Evolutionary conservation across 1,140 invertebrate genomes (phyloP).

Genomic region (Aphidius gifuensis): DNA sequence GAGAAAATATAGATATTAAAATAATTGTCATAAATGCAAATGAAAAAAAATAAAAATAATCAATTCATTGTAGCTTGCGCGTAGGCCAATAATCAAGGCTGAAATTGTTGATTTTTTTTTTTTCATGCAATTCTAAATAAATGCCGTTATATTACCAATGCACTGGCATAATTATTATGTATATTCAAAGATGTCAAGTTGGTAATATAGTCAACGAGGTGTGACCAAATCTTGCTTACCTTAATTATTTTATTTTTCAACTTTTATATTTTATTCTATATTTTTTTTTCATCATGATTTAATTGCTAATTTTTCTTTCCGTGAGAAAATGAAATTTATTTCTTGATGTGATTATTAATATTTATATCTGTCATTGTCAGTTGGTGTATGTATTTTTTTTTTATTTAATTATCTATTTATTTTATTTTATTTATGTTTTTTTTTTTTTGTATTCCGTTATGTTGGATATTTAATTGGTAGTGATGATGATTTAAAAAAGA

Average conservation of each 20-base stretch:
- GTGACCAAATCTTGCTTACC: slow-evolving; percentile 22
- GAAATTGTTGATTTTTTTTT: slow-evolving; percentile 13
- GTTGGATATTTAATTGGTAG: no score
- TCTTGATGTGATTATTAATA: neutral
- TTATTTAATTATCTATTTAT: neutral
- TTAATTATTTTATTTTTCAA: slow-evolving; percentile 1
- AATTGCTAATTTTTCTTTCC: slow-evolving; percentile 14
- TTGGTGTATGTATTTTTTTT: slow-evolving; percentile 1
- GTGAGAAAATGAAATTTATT: slow-evolving; percentile 20
- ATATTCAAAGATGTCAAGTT: neutral
- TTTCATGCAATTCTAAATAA: slow-evolving; percentile 15
- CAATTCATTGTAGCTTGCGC: slow-evolving; percentile 23
- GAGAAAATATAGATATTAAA: slow-evolving; percentile 12
- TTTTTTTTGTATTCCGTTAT: no score
- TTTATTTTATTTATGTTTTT: no score
- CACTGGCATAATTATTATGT: slow-evolving; percentile 18
- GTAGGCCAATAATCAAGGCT: slow-evolving; percentile 23
- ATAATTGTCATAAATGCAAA: slow-evolving; percentile 14
- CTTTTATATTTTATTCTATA: no score
- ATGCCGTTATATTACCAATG: slow-evolving; percentile 22
- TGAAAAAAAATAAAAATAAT: neutral
- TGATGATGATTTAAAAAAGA: no score
- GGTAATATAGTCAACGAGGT: slow-evolving; percentile 20
- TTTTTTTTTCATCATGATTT: neutral
- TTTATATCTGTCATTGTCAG: neutral